Percentiles rank a stretch among this genome's conserved stretches.
Evolutionary conservation across 1,140 invertebrate species (phyloP).

Genomic region (Eriocheir sinensis): DNA sequence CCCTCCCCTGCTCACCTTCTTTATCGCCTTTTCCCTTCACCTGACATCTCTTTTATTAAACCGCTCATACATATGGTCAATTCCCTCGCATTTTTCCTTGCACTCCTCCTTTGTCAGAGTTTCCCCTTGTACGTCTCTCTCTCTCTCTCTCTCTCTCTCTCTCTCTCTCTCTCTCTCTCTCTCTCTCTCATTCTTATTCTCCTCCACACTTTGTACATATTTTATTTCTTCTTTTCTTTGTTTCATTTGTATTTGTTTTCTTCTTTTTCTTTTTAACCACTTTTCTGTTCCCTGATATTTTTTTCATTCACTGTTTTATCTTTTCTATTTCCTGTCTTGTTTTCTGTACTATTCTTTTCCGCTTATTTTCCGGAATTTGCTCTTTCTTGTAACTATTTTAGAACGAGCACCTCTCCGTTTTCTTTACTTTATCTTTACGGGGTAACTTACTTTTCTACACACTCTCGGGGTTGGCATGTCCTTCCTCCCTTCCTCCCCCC

Average conservation of each 20-base stretch:
- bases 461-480: neutral
- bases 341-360: too few relatives aligned
- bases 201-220: neutral
- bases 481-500: neutral
- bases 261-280: neutral
- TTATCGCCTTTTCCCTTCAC: neutral
- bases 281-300: neutral
- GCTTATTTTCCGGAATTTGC: too few relatives aligned
- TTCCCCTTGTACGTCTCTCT: neutral
- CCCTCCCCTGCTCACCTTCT: neutral
- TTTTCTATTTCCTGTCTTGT: too few relatives aligned
- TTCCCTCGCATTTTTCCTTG: neutral
- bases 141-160: neutral
- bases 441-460: too few relatives aligned
- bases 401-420: too few relatives aligned
- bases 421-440: neutral
- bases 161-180: neutral
- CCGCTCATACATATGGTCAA: neutral
- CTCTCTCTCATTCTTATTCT: neutral
- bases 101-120: neutral
- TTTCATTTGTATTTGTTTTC: neutral
- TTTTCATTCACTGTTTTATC: too few relatives aligned
- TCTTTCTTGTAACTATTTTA: too few relatives aligned
- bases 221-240: neutral
- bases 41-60: neutral